Evolutionary conservation across 2,888 invertebrate species (phyloP).

Genomic region (Lacanobia wlatinum): DNA sequence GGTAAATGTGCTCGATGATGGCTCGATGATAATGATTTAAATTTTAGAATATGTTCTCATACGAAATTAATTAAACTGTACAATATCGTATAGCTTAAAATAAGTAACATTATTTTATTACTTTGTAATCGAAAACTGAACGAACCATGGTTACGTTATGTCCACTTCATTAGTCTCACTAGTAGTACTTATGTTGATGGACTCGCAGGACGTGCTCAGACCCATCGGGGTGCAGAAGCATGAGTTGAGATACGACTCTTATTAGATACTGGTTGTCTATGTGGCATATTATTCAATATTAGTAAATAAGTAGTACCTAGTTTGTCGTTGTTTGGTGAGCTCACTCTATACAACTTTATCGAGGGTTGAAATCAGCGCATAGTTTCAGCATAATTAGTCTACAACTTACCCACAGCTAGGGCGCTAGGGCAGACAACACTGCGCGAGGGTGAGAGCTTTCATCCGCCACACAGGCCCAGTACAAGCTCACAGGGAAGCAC

Average conservation of each 20-base stretch:
- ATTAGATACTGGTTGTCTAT: no score
- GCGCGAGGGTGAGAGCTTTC: neutral
- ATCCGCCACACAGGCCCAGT: neutral
- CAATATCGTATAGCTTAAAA: no score
- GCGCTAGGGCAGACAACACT: neutral
- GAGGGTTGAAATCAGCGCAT: no score
- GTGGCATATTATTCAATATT: no score
- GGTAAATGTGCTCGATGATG: conserved; percentile 7
- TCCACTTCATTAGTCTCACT: neutral
- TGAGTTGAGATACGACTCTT: no score
- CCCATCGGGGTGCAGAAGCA: no score
- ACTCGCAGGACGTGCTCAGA: neutral
- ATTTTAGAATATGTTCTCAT: neutral
- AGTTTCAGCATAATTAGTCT: no score
- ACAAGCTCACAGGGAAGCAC: no score
- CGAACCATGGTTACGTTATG: neutral
- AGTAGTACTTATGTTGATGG: neutral
- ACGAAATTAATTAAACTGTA: neutral
- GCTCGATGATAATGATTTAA: neutral
- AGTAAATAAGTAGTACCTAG: no score
- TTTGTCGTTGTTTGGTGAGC: neutral
- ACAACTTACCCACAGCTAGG: no score
- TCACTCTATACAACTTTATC: neutral
- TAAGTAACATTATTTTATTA: neutral
- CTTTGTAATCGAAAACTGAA: neutral